These are phyloP conservation scores for Ctenodactylus gundi DNA, from an alignment of 2,113 vertebrate species.

Conservation along the genomic window DNA sequence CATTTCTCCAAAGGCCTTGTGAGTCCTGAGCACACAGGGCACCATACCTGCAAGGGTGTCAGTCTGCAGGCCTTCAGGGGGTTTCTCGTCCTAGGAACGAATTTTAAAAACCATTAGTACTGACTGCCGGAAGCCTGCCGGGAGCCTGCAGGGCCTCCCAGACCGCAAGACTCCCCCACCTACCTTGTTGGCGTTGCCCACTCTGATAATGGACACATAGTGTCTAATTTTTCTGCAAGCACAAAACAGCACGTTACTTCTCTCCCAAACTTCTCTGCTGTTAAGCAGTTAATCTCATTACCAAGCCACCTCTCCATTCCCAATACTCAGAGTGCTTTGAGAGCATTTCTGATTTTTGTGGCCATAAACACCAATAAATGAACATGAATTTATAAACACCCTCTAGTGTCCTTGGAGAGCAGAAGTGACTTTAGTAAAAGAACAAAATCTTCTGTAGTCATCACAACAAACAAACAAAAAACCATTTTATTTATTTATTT, in stretches of 20 bases:
- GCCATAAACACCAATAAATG: background rate
- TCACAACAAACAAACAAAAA: background rate
- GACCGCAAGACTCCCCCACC: constrained; percentile 64
- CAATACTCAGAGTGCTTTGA: background rate
- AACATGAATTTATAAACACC: background rate
- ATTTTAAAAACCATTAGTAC: constrained; percentile 71
- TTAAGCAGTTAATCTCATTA: background rate
- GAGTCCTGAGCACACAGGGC: background rate
- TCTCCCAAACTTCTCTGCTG: background rate
- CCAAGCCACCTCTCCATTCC: background rate
- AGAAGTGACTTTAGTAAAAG: background rate
- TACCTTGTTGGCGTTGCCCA: constrained; percentile 97
- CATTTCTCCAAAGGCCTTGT: background rate
- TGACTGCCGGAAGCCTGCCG: background rate
- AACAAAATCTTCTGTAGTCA: background rate
- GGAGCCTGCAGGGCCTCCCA: background rate
- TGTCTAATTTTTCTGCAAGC: constrained; percentile 97
- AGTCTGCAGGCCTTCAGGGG: constrained; percentile 91
- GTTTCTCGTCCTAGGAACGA: constrained; percentile 89
- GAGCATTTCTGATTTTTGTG: background rate
- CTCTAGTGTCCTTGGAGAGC: background rate
- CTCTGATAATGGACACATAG: constrained; percentile 99
- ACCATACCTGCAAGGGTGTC: constrained; percentile 94
- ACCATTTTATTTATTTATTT: too few species aligned
- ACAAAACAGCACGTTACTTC: constrained; percentile 80